Base-by-base conservation (phyloP, 2,888 invertebrate genomes). In the Napeogenes inachia region DNA sequence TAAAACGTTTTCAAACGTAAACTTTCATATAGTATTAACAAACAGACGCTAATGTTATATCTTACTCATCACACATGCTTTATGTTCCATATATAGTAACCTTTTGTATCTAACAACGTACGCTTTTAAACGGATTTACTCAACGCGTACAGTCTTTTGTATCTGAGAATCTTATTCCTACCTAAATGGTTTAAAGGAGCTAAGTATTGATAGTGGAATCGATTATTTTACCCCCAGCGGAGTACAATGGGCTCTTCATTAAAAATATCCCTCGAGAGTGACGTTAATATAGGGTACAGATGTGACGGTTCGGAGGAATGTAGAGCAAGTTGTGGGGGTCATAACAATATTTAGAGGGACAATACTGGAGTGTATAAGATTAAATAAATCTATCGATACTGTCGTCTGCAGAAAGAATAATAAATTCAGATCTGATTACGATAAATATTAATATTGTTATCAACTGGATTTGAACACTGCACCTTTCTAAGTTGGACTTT, bases 11-110 rank as follows among this genome's bases (percentile, higher is more conserved):
- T 5, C 35, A 5, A 35, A 35, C 42, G 42, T 42, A 42, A 42
- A 42, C 42, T 42, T 42, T 12, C 42, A 42, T 42, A 42, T 10
- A 6, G 38, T 38, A 42, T 42, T 12, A 42, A 42, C 42, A 42
- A 42, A 42, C 42, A 42, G 10, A 10, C 42, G 42, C 1, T 12
- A 42, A 12, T 42, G 10, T 42, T 42, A 10, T 42, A 10, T 42
- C 10, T 12, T 10, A 42, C 35, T 5, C 35, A 13, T 21, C 47
- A 13, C 6, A 47, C n/a, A n/a, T 30, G 30, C 30, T 30, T 50
- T 50, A 30, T 30, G 50, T 50, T 50, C 50, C 50, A 50, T 50
- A 30, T 50, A 50, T 30, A 50, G 50, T 30, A 5, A 30, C n/a
- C 30, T 30, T 30, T 50, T 50, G 21, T 50, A 8, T 4, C 30